Percentiles rank a stretch among this genome's conserved stretches.
Evolutionary conservation across 1,140 invertebrate species (phyloP).

Genomic region (Rhopalosiphum maidis): DNA sequence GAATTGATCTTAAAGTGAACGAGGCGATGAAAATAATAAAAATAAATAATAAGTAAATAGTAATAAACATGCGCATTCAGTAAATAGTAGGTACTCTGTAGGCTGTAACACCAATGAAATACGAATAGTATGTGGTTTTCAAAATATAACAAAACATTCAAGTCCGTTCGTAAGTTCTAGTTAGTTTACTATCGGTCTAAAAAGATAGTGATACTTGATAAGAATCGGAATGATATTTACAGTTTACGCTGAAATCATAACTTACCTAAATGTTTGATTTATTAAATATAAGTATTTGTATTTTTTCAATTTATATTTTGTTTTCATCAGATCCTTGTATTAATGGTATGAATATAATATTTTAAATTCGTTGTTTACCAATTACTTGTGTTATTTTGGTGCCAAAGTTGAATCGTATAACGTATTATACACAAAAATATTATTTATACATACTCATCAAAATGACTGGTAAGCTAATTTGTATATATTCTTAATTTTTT

Average conservation of each 20-base stretch:
- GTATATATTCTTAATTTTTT: not conserved
- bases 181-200: not conserved
- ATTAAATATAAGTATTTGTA: not conserved
- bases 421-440: not conserved
- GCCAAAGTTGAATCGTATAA: not conserved
- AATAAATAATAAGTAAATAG: not conserved
- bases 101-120: not conserved
- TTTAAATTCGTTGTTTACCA: not conserved
- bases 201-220: not conserved
- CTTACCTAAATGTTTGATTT: not conserved
- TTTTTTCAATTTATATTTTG: not conserved
- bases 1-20: not conserved
- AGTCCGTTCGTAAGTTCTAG: not conserved
- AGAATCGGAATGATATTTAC: not conserved
- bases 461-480: constrained; percentile 15
- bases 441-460: not conserved
- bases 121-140: not conserved
- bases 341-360: not conserved
- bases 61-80: not conserved
- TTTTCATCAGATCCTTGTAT: not conserved
- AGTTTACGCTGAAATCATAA: not conserved
- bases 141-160: not conserved
- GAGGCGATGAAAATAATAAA: not conserved
- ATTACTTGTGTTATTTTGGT: not conserved
- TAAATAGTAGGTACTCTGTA: too few relatives aligned